Evolutionary conservation across 2,888 invertebrate species (phyloP).

Genomic region (Heliconius ismenius): DNA sequence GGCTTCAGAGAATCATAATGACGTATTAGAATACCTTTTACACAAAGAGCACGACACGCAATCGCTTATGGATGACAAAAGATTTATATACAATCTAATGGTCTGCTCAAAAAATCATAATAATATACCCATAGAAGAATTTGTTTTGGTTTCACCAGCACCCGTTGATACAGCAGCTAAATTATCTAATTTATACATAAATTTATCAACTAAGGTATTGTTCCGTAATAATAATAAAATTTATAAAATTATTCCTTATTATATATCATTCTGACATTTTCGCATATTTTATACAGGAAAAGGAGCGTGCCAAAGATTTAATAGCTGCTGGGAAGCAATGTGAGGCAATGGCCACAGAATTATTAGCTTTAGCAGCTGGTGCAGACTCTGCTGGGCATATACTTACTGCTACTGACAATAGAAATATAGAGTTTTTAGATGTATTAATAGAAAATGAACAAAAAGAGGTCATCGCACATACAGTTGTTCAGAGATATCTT

Average conservation of each 20-base stretch:
- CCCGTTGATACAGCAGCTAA: conserved; percentile 99
- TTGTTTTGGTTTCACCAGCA: conserved; percentile 98
- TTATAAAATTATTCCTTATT: not conserved
- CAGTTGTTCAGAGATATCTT: conserved; percentile 97
- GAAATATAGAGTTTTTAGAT: conserved; percentile 97
- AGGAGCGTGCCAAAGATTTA: conserved; percentile 98
- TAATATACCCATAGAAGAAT: conserved; percentile 98
- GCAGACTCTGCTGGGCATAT: conserved; percentile 97
- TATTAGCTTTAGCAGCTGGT: conserved; percentile 95
- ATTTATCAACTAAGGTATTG: conserved; percentile 90
- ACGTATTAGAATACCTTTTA: conserved; percentile 96
- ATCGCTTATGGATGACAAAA: conserved; percentile 97
- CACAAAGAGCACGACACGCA: conserved; percentile 99
- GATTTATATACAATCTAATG: conserved; percentile 99
- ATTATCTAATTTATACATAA: conserved; percentile 94
- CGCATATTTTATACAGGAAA: conserved; percentile 83
- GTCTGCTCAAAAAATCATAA: conserved; percentile 97
- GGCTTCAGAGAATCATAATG: conserved; percentile 97
- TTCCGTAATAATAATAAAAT: not conserved
- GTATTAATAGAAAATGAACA: conserved; percentile 99
- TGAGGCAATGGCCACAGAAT: conserved; percentile 98
- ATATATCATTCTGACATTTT: not conserved
- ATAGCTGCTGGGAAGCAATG: conserved; percentile 97
- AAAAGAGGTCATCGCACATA: conserved; percentile 98
- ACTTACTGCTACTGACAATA: conserved; percentile 95